Percentiles rank a stretch among this genome's conserved stretches.
phyloP scores from a whole-genome alignment of 2,113 vertebrate species.

The Narcine bancroftii region DNA sequence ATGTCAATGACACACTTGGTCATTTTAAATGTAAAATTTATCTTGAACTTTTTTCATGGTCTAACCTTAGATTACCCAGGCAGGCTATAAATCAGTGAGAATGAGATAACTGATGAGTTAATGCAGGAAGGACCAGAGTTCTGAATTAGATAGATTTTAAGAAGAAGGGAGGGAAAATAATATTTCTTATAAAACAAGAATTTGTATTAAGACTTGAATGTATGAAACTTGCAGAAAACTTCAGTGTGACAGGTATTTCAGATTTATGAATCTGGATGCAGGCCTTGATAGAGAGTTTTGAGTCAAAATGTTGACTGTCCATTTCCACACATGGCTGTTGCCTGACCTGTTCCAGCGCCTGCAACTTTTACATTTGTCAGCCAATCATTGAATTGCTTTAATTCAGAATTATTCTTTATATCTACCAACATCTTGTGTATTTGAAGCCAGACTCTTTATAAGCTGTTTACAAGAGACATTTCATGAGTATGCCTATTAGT shows the following conservation, averaged over 20 bases:
- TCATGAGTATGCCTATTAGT: neutral
- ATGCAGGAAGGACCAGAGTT: neutral
- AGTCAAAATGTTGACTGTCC: too few species aligned
- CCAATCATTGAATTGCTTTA: neutral
- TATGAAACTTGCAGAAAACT: neutral
- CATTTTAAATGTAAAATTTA: neutral
- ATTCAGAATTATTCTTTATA: neutral
- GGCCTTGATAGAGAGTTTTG: too few species aligned
- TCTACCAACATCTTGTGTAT: neutral
- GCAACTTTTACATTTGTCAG: too few species aligned
- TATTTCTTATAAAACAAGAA: neutral
- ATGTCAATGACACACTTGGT: neutral
- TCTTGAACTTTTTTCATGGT: too few species aligned
- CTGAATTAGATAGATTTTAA: neutral
- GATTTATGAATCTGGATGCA: neutral
- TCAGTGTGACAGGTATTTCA: neutral
- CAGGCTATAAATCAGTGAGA: neutral
- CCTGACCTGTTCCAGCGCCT: too few species aligned
- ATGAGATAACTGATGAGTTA: neutral
- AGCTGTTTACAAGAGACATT: neutral
- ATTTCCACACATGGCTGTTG: too few species aligned
- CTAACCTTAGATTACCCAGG: neutral
- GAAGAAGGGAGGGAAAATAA: neutral
- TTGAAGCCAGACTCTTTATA: neutral
- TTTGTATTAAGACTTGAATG: neutral